Evolutionary conservation across 2,888 invertebrate species (phyloP).

Genomic region (Cephalotes varians): DNA sequence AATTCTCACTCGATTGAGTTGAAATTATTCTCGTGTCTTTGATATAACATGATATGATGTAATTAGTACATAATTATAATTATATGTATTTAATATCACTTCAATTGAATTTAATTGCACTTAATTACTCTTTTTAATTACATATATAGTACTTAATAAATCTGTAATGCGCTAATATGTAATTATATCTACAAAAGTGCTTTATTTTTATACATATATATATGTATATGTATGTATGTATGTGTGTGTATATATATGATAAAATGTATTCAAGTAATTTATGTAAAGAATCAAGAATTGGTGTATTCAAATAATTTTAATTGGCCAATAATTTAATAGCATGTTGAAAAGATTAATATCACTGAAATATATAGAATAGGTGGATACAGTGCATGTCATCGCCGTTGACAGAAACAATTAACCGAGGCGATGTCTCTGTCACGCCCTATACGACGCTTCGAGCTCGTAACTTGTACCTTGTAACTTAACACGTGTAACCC

Average conservation of each 20-base stretch:
- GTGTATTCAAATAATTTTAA: neutral
- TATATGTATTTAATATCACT: neutral
- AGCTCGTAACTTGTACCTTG: constrained; percentile 74
- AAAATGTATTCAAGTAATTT: neutral
- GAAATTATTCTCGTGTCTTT: neutral
- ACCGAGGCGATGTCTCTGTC: constrained; percentile 77
- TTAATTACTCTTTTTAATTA: constrained; percentile 2
- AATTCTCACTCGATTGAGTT: neutral
- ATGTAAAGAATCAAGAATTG: neutral
- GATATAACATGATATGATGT: too few relatives aligned
- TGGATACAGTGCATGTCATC: constrained; percentile 57
- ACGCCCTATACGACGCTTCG: constrained; percentile 69
- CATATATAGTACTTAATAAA: neutral
- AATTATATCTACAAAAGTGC: neutral
- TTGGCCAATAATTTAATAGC: neutral
- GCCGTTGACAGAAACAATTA: constrained; percentile 81
- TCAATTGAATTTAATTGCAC: constrained; percentile 4
- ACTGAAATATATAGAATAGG: neutral
- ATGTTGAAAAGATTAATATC: constrained; percentile 1
- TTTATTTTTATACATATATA: too few relatives aligned
- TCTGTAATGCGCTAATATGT: neutral
- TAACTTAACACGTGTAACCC: constrained; percentile 76
- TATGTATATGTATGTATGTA: too few relatives aligned
- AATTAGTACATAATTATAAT: neutral
- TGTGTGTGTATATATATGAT: neutral